Conservation (phyloP, 1,140 invertebrate species). For the Eumaeus atala region DNA sequence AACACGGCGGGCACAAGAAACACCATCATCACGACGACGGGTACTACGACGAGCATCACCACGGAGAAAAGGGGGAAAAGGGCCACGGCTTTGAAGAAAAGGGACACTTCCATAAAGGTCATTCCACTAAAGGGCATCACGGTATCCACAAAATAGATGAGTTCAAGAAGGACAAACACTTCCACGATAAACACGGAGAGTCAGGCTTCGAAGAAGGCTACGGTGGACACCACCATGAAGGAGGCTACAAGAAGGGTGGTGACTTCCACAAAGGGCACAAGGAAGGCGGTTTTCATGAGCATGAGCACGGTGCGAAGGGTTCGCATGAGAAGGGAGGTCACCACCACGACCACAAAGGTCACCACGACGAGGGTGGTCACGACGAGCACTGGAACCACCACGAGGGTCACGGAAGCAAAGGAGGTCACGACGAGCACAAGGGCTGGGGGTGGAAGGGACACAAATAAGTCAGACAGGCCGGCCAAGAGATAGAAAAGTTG, state of each 20-base stretch:
- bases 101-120: conserved; percentile 82
- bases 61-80: conserved; percentile 79
- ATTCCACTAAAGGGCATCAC: conserved; percentile 84
- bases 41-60: conserved; percentile 81
- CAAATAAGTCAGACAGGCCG: conserved; percentile 18
- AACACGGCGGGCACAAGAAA: conserved; percentile 83
- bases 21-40: conserved; percentile 83
- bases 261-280: conserved; percentile 81
- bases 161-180: conserved; percentile 75
- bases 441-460: conserved; percentile 73
- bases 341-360: conserved; percentile 55
- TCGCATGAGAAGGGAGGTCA: conserved; percentile 78
- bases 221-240: conserved; percentile 78
- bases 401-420: conserved; percentile 77
- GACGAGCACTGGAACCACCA: conserved; percentile 76
- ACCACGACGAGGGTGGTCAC: conserved; percentile 73
- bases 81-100: conserved; percentile 76
- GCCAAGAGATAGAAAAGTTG: conserved; percentile 35
- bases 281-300: conserved; percentile 78
- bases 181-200: conserved; percentile 85
- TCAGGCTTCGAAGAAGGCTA: conserved; percentile 81
- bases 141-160: conserved; percentile 85
- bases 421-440: conserved; percentile 73
- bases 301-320: conserved; percentile 81
- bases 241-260: conserved; percentile 79